Base-by-base conservation (phyloP, 2,888 invertebrate genomes). In the Xanthorhoe designata region DNA sequence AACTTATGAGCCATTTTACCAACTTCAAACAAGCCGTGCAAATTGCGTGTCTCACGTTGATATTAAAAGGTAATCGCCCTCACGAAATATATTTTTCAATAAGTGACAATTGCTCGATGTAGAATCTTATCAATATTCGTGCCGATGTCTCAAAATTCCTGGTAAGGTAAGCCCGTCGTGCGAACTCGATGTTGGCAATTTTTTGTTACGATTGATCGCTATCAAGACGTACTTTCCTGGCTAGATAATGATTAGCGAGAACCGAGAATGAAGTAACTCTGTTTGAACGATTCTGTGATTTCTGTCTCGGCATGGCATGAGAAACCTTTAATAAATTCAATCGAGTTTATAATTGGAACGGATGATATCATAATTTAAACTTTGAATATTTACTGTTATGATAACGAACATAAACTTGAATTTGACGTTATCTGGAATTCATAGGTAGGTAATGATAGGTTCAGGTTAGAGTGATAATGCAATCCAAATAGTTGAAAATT, bases 61-160 rank as follows among this genome's bases (percentile, higher is more conserved):
- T 29, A 63, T 65, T 50, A 55, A 58, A 61, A 67, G 72, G 71
- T 71, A 68, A 71, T 71, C 59, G 74, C 61, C 71, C 74, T 70
- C 53, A 38, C 53, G 49, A 69, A 64, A 68, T 70, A 69, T 69
- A 42, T 64, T 69, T 72, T 64, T 61, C 69, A 67, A 72, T 71
- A 70, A 69, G 67, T 58, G 70, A 60, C 71, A 70, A 71, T 74
- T 71, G 69, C 64, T 61, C 66, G 73, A 70, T 64, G 71, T 69
- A 61, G 32, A 73, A 65, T 71, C 80, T 82, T 81, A 83, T 83
- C 82, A 78, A 80, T 82, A 82, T 83, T 81, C 82, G 78, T 81
- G 81, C 75, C 82, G 78, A 78, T 75, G 50, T 69, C 71, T 69
- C 68, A 64, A 69, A 72, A 77, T 78, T 82, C 82, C 72, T 69